These are phyloP conservation scores for Frankliniella fusca DNA, from an alignment of 2,888 invertebrate genomes.

Conservation along the genomic window DNA sequence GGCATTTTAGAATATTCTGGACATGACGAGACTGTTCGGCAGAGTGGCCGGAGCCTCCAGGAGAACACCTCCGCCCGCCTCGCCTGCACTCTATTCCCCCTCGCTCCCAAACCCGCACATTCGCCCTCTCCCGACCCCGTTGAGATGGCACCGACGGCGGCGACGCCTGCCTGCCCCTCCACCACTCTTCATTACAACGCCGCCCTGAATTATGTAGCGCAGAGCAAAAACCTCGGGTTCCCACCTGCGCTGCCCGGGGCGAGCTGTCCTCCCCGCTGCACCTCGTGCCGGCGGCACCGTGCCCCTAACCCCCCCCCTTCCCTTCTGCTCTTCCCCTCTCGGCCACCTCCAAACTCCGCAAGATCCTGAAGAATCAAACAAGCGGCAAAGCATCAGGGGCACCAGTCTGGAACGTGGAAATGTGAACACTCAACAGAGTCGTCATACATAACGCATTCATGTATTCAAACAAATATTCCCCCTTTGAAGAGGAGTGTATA, in stretches of 20 bases:
- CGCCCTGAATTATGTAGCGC: conserved; percentile 19
- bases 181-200: background rate
- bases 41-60: too few species aligned
- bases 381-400: too few species aligned
- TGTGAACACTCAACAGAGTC: too few species aligned
- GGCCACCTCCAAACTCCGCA: too few species aligned
- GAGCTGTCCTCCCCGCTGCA: background rate
- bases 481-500: too few species aligned
- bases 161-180: background rate
- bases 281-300: background rate
- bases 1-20: too few species aligned
- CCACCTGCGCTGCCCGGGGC: background rate
- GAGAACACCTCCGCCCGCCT: background rate
- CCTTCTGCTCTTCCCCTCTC: background rate
- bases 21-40: too few species aligned
- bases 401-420: too few species aligned
- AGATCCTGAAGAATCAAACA: too few species aligned
- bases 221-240: background rate
- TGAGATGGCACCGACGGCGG: background rate
- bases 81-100: background rate
- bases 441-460: background rate
- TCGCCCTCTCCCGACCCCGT: background rate
- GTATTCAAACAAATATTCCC: background rate
- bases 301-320: background rate
- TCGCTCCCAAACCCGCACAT: background rate